Base-by-base conservation (phyloP, 2,113 vertebrate species). In the Dicaeum eximium region DNA sequence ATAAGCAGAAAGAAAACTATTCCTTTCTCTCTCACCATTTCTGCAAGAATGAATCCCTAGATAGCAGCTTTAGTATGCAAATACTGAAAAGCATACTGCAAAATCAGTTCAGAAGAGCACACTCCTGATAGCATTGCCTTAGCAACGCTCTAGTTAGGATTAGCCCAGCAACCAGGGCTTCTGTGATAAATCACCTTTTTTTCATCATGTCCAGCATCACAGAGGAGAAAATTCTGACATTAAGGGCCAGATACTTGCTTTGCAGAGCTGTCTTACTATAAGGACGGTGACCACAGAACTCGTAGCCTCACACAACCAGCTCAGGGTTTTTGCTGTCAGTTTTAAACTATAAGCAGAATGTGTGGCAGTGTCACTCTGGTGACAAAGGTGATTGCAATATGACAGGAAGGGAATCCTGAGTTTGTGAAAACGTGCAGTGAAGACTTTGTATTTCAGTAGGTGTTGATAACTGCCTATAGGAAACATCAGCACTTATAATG, bases 21-120 rank as follows among this genome's bases (percentile, higher is more conserved):
- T 91, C 70, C 44, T 73, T 85, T 80, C 51, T 74, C 24, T 78
- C n/a, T 92, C 53, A 74, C 28, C 7, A 50, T 86, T 90, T 94
- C 71, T 88, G 40, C 72, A 71, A 56, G 75, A 84, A 90, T 8
- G 3, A 53, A 62, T 96, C 92, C 92, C 85, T 88, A 44, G 92
- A 88, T 42, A 94, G 90, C 4, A 7, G 60, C 82, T 93, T 96
- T 90, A 90, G 53, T 86, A 93, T 97, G 92, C 94, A 96, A 95
- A 95, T 94, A 80, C 79, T 64, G 80, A 88, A 87, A 90, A 77
- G 51, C 72, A 71, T 56, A 64, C 75, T 86, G 69, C 60, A 74
- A 62, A 96, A 93, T 93, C 88, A 94, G 90, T 97, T 93, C 94
- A 90, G 92, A 92, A 53, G 93, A 94, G 88, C 92, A 92, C 51